Percentiles rank a stretch among this genome's conserved stretches.
phyloP scores from a whole-genome alignment of 2,888 invertebrate genomes.

The Trilocha varians region DNA sequence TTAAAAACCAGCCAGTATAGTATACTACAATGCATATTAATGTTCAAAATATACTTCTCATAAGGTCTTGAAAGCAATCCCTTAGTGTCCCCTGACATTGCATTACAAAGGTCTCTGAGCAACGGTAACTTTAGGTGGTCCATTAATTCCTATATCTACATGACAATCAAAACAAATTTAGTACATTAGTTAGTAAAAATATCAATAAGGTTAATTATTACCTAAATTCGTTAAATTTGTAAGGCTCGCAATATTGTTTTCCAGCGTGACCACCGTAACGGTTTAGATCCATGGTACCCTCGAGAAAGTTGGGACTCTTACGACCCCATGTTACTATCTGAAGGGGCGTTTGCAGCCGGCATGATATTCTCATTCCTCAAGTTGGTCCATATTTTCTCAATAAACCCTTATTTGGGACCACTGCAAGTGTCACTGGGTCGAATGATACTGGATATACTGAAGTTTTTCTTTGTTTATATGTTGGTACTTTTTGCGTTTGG shows the following conservation, averaged over 20 bases:
- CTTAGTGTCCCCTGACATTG: too few species aligned
- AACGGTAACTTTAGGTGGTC: too few species aligned
- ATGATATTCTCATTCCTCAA: constrained; percentile 98
- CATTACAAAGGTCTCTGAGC: too few species aligned
- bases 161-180: too few species aligned
- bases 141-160: too few species aligned
- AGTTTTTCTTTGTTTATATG: constrained; percentile 96
- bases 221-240: too few species aligned
- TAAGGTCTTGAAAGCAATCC: too few species aligned
- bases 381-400: constrained; percentile 96
- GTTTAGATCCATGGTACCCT: constrained; percentile 87
- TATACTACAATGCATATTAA: too few species aligned
- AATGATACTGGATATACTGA: constrained; percentile 95
- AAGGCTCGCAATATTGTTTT: constrained; percentile 6
- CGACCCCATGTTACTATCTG: constrained; percentile 95
- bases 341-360: constrained; percentile 96
- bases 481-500: constrained; percentile 95
- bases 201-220: too few species aligned
- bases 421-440: constrained; percentile 93
- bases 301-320: constrained; percentile 94
- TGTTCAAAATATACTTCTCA: too few species aligned
- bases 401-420: constrained; percentile 96
- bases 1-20: too few species aligned
- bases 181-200: too few species aligned
- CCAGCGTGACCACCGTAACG: constrained; percentile 79